These are phyloP conservation scores for Gadopsis bispinosus DNA, from an alignment of 2,797 vertebrate genomes.

Conservation along the genomic window DNA sequence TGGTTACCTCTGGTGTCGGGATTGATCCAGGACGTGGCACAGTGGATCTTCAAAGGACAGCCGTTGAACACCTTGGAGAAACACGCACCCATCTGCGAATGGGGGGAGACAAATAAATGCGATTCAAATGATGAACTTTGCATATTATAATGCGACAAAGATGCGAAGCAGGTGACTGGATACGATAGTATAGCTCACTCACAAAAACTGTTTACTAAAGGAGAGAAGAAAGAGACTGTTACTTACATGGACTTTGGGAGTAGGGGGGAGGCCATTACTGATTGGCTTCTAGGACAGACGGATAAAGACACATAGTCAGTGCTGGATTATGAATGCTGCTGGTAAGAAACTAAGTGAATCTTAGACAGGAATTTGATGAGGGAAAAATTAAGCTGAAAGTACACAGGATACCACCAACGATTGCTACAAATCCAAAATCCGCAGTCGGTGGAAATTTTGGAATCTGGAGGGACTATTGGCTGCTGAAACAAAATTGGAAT, in stretches of 20 bases:
- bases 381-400: not conserved
- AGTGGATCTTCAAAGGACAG: conserved; percentile 97
- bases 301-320: conserved; percentile 4
- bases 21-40: conserved; percentile 98
- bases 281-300: conserved; percentile 88
- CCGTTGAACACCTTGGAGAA: conserved; percentile 99
- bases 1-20: conserved; percentile 94
- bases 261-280: conserved; percentile 97
- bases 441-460: not conserved
- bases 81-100: conserved; percentile 94
- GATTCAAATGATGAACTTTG: not conserved
- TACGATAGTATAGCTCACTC: too few species aligned
- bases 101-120: not conserved
- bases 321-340: not conserved
- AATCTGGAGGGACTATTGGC: not conserved
- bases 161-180: not conserved
- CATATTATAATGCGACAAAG: not conserved
- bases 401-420: not conserved
- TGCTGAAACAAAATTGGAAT: not conserved
- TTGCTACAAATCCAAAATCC: not conserved
- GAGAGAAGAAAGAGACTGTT: not conserved
- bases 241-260: conserved; percentile 99
- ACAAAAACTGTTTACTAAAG: not conserved
- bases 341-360: not conserved
- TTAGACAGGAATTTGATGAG: not conserved